A percentile compares a stretch with the other conserved stretches of the same genome.
Conservation (phyloP, 2,888 invertebrate genomes). For the Macaria notata region DNA sequence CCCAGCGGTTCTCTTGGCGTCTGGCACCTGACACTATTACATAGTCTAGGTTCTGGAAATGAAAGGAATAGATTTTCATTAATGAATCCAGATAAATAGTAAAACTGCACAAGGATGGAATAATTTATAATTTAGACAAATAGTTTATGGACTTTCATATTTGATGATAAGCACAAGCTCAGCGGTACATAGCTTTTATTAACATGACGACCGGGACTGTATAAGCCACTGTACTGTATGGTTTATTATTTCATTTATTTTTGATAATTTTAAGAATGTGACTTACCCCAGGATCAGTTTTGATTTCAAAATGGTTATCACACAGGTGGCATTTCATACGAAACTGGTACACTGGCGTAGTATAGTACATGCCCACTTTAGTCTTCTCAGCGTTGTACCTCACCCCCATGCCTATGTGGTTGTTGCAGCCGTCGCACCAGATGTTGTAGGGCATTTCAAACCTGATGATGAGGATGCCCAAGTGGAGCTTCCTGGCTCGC, state of each 20-base stretch:
- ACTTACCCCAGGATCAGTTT: slow-evolving; percentile 97
- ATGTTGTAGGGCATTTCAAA: slow-evolving; percentile 99
- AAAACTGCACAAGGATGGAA: not conserved
- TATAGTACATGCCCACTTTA: slow-evolving; percentile 98
- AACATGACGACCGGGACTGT: no score
- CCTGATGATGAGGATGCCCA: slow-evolving; percentile 97
- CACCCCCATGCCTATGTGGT: slow-evolving; percentile 99
- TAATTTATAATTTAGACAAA: no score
- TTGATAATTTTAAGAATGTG: not conserved
- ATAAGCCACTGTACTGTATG: no score
- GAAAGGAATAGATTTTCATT: not conserved
- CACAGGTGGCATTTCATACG: slow-evolving; percentile 99
- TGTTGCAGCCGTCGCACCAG: slow-evolving; percentile 99
- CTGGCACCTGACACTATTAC: slow-evolving; percentile 96
- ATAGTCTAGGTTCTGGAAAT: slow-evolving; percentile 95
- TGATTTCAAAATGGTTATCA: slow-evolving; percentile 98
- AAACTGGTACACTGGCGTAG: slow-evolving; percentile 98
- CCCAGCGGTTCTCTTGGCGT: slow-evolving; percentile 99
- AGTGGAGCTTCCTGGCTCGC: slow-evolving; percentile 95
- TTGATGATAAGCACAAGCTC: no score
- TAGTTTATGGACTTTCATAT: no score
- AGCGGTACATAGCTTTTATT: no score
- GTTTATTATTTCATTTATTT: no score
- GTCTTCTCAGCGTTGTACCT: slow-evolving; percentile 97
- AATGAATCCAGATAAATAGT: not conserved